Base-by-base conservation (phyloP, 2,888 invertebrate genomes). In the Matsumyia berberina region DNA sequence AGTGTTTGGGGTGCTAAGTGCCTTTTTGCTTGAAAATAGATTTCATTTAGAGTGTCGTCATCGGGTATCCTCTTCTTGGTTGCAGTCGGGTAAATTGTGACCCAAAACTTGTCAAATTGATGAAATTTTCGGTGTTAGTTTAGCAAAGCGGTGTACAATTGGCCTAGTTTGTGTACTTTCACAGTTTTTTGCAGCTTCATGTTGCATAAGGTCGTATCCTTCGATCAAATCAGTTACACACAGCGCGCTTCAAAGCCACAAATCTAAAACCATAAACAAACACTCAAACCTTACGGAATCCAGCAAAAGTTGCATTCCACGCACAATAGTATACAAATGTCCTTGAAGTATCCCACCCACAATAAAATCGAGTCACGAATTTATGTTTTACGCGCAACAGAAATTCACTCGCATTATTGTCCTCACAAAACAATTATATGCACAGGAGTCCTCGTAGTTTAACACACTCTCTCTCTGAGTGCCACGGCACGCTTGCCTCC, bases 351-450 rank as follows among this genome's bases (percentile, higher is more conserved):
- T 1, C 4, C 31, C 17, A 12, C 42, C 17, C 17, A 49, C 64
- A 35, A 49, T 37, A 24, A 49, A 49, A 49, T 12, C 5, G 35
- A 49, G 49, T 35, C 64, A 64, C 35, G 35, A 49, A 64, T 49
- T 35, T 60, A 44, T 60, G 60, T 60, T 44, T 44, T 44, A 44
- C 60, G 42, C 46, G 33, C 19, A 15, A 35, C 44, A 33, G 33
- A 33, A 17, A 33, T 33, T 46, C 44, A 62, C 46, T 44, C n/a
- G 62, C 62, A 33, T 46, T 62, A 62, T 46, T 46, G 33, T 62
- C 17, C 33, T 15, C n/a, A 57, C 15, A 57, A n/a, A n/a, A 19
- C 35, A 57, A 37, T 37, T 57, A 37, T 37, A 37, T 57, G 11
- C 7, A 57, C 19, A 5, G 1, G 19, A 12, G 29, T 7, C 4